Base-by-base conservation (phyloP, 2,113 vertebrate species). In the Tympanuchus pallidicinctus region DNA sequence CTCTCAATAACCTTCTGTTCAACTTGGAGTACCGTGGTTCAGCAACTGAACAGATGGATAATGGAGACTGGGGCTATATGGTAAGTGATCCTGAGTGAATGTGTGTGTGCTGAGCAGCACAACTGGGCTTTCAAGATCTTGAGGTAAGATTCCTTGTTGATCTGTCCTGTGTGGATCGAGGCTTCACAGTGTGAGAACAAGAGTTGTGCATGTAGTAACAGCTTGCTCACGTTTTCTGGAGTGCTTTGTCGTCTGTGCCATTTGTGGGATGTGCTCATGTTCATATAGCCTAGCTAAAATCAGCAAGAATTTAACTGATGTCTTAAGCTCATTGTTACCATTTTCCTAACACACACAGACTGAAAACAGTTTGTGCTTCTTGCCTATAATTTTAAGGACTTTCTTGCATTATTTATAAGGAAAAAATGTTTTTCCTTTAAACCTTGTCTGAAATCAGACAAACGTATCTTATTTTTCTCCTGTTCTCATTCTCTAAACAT, bases 41-140 rank as follows among this genome's bases (percentile, higher is more conserved):
- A 92, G 94, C 90, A 80, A 88, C 79, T 92, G 97, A 97, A 97
- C 98, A 98, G 98, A 99, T 99, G 99, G 99, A 99, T 98, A 99
- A 99, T 99, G 99, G 99, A 98, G 99, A 99, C 98, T 99, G 99
- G 99, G 99, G 98, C 96, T 98, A 99, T 98, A 99, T 98, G 98
- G 99, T 99, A 97, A 98, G 99, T 97, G 57, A 64, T 86, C 50
- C 59, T 22, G 14, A 19, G n/a, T 36, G 21, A 54, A n/a, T 36
- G 15, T 86, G 73, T 36, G 56, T 66, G 50, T 0, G 4, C 45
- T 61, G 24, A 34, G 70, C 0, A 4, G 18, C 50, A 27, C 76
- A 61, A 1, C 65, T 63, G 72, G 69, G 69, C 61, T 86, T 52
- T 84, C 5, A 8, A 27, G 70, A 28, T 34, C 50, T 22, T 57